Percentiles rank a stretch among this genome's conserved stretches.
Evolutionary conservation across 37 sponge, comb jelly and placozoan genomes (phyloP).

Genomic region (Cliona cf. orientalis): DNA sequence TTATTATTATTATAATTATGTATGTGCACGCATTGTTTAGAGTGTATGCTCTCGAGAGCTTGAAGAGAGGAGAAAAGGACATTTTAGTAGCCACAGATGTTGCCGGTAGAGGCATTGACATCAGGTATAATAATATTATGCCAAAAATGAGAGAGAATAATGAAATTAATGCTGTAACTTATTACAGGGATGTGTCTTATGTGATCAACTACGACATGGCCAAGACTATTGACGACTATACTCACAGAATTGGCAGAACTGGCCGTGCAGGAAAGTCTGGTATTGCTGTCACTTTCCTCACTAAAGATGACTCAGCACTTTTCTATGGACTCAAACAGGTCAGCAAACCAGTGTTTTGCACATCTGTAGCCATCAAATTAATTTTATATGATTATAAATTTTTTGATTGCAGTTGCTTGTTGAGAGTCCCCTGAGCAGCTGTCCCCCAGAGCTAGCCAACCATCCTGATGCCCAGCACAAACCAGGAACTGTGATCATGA

Average conservation of each 20-base stretch:
- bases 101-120: conserved; percentile 98
- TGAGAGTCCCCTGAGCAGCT: conserved; percentile 84
- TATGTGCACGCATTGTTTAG: conserved; percentile 14
- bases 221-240: conserved; percentile 95
- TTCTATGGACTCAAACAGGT: conserved; percentile 97
- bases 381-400: background rate
- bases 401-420: conserved; percentile 39
- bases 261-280: conserved; percentile 97
- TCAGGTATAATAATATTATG: conserved; percentile 53
- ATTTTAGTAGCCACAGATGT: conserved; percentile 99
- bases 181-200: conserved; percentile 87
- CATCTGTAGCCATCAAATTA: background rate
- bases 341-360: background rate
- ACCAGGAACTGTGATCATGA: conserved; percentile 87
- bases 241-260: conserved; percentile 96
- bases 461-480: conserved; percentile 98
- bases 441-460: conserved; percentile 90
- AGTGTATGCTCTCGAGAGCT: conserved; percentile 88
- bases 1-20: background rate
- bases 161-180: background rate
- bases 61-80: conserved; percentile 95
- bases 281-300: conserved; percentile 92
- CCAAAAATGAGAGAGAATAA: background rate
- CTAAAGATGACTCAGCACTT: conserved; percentile 91
- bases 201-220: conserved; percentile 99